Percentiles rank a stretch among this genome's conserved stretches.
Conservation (phyloP, 2,113 vertebrate genomes). For the Centropus unirufus region DNA sequence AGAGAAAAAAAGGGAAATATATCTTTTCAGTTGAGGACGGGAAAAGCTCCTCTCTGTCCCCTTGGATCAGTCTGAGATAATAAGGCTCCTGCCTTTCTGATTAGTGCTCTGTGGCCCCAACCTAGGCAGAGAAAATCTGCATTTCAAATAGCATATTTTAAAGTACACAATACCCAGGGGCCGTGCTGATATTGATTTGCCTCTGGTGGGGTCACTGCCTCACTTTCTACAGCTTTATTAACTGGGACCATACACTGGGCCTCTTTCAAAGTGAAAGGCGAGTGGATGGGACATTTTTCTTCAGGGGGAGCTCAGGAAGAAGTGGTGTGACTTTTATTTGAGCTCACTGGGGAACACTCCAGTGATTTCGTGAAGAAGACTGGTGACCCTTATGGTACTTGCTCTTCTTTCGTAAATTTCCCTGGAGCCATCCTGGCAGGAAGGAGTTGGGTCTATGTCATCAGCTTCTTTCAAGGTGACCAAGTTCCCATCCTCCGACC, state of each 20-base stretch:
- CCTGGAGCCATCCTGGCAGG: neutral
- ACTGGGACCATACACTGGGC: conserved; percentile 30
- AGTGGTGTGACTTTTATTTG: conserved; percentile 21
- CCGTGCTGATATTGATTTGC: conserved; percentile 61
- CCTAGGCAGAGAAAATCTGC: conserved; percentile 50
- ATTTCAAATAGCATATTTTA: conserved; percentile 73
- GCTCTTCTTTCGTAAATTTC: conserved; percentile 22
- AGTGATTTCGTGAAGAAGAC: neutral
- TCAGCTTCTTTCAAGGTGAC: conserved; percentile 36
- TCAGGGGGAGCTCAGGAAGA: neutral
- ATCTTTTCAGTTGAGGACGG: neutral
- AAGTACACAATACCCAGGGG: conserved; percentile 60
- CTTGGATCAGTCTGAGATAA: conserved; percentile 44
- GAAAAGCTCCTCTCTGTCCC: conserved; percentile 28
- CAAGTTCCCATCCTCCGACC: neutral
- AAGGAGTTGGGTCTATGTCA: neutral
- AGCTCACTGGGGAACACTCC: neutral
- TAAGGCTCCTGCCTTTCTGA: conserved; percentile 54
- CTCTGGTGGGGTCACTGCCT: conserved; percentile 61
- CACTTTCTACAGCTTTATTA: conserved; percentile 64
- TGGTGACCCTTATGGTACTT: conserved; percentile 17
- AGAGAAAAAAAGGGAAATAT: conserved; percentile 7
- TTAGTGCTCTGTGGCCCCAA: conserved; percentile 38
- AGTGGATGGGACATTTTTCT: conserved; percentile 23
- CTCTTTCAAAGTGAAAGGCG: conserved; percentile 42